phyloP scores from a whole-genome alignment of 2,888 invertebrate genomes.

The Acanthosepion esculentum region DNA sequence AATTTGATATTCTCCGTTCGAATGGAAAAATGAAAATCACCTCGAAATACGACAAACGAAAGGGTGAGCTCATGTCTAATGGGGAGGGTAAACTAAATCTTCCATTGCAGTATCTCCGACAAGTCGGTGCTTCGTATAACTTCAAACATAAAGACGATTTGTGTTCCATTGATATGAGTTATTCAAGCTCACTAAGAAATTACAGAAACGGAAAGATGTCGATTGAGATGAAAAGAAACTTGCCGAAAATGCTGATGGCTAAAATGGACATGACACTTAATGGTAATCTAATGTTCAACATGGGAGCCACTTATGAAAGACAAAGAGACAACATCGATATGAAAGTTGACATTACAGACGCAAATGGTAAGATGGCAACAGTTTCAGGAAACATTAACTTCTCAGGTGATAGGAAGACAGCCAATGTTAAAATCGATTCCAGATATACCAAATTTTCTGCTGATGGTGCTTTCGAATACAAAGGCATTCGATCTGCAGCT shows the following conservation, averaged over 20 bases:
- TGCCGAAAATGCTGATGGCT: background rate
- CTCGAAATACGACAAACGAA: background rate
- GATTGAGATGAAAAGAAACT: background rate
- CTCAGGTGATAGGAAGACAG: conserved; percentile 24
- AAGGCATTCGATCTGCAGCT: background rate
- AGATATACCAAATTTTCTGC: background rate
- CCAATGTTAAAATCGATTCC: background rate
- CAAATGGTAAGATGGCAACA: background rate
- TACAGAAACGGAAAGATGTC: background rate
- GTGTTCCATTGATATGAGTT: background rate
- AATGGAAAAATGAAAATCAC: conserved; percentile 1
- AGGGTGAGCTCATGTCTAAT: background rate
- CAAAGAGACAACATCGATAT: background rate
- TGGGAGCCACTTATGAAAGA: background rate
- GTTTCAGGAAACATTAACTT: background rate
- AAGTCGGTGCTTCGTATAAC: conserved; percentile 3
- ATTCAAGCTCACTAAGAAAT: background rate
- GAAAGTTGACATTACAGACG: background rate
- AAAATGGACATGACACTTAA: background rate
- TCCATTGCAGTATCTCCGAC: background rate
- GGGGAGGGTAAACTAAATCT: background rate
- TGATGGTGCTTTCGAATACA: background rate
- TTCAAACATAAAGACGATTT: background rate
- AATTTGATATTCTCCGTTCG: background rate
- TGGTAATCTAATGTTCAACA: background rate